Evolutionary conservation across 2,113 vertebrate species (phyloP).

Genomic region (Oreochromis aureus): DNA sequence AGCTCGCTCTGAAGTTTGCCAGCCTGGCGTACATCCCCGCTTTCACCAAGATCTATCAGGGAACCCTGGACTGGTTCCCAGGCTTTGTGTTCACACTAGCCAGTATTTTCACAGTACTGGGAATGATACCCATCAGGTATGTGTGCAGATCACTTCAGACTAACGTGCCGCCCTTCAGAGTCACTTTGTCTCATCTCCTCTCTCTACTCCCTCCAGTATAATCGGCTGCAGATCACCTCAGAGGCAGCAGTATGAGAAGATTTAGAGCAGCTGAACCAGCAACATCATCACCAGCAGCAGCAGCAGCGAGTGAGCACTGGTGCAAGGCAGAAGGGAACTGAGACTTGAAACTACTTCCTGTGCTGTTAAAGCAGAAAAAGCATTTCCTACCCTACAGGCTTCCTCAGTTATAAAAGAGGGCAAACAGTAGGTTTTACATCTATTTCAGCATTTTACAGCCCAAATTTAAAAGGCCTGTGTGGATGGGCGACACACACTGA

Average conservation of each 20-base stretch:
- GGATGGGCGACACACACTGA: background rate
- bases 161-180: background rate
- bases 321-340: background rate
- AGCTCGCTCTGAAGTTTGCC: slow-evolving; percentile 77
- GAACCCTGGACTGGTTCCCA: slow-evolving; percentile 77
- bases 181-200: background rate
- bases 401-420: background rate
- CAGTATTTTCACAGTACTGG: slow-evolving; percentile 76
- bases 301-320: background rate
- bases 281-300: background rate
- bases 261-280: slow-evolving; percentile 24
- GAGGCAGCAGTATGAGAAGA: slow-evolving; percentile 3
- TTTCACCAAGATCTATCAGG: slow-evolving; percentile 88
- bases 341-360: background rate
- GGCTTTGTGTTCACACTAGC: slow-evolving; percentile 84
- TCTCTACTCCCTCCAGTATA: slow-evolving; percentile 31
- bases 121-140: slow-evolving; percentile 81
- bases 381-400: background rate
- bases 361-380: background rate
- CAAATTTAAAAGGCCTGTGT: background rate
- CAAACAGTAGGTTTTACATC: background rate
- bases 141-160: background rate
- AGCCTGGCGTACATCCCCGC: slow-evolving; percentile 79
- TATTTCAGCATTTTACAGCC: background rate
- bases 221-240: slow-evolving; percentile 47